Conservation (phyloP, 2,797 vertebrate species). For the Falco berigora region DNA sequence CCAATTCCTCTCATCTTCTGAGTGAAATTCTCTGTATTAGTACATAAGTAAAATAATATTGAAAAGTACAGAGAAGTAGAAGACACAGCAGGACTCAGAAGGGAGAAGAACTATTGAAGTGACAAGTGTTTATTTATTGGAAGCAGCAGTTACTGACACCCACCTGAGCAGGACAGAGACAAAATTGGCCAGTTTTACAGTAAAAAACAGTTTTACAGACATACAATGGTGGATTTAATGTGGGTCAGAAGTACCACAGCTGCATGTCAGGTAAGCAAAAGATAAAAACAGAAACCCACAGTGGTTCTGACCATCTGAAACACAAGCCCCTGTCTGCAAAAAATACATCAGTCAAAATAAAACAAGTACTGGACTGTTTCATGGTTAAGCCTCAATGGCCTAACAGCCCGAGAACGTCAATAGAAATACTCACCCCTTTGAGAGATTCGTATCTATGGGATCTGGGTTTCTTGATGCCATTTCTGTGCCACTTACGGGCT, state of each 20-base stretch:
- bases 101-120: neutral
- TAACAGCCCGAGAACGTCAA: neutral
- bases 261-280: neutral
- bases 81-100: neutral
- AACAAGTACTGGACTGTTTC: neutral
- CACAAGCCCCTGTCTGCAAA: neutral
- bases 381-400: neutral
- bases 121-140: fast-evolving
- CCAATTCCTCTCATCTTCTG: neutral
- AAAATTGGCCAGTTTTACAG: neutral
- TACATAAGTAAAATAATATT: neutral
- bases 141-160: neutral
- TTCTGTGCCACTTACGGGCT: conserved; percentile 97
- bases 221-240: fast-evolving
- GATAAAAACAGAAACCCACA: neutral
- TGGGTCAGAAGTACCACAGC: neutral
- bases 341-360: neutral
- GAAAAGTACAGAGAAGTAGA: neutral
- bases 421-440: conserved; percentile 84
- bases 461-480: conserved; percentile 94
- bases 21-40: neutral
- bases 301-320: neutral
- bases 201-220: neutral
- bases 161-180: neutral
- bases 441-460: conserved; percentile 89